phyloP scores from a whole-genome alignment of 2,797 vertebrate genomes.

The Discoglossus pictus region DNA sequence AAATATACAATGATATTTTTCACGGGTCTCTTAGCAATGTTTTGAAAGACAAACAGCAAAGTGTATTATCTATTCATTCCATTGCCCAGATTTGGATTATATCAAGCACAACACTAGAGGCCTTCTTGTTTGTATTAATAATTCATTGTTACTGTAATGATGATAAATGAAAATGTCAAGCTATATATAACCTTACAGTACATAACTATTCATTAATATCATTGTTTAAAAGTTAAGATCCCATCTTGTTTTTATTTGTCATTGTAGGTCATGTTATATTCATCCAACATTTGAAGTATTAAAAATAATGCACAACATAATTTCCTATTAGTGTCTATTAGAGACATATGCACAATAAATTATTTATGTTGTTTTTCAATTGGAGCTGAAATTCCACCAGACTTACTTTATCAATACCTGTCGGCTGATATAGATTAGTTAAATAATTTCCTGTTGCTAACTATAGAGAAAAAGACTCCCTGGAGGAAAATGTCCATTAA shows the following conservation, averaged over 20 bases:
- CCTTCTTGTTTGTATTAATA: constrained; percentile 32
- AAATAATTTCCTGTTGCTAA: constrained; percentile 30
- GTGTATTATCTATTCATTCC: constrained; percentile 24
- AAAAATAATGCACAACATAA: too few species aligned
- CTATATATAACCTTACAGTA: too few species aligned
- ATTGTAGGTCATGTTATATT: too few species aligned
- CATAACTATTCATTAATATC: too few species aligned
- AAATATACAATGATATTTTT: too few species aligned
- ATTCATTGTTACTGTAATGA: constrained; percentile 36
- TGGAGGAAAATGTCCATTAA: constrained; percentile 20
- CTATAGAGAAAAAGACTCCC: constrained; percentile 26
- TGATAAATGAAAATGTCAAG: constrained; percentile 22
- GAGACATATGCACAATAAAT: constrained; percentile 28
- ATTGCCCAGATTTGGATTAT: constrained; percentile 15
- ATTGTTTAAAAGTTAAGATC: too few species aligned
- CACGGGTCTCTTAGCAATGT: background rate
- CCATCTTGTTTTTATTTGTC: too few species aligned
- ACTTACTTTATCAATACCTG: constrained; percentile 43
- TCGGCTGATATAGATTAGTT: constrained; percentile 32
- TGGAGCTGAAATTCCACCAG: constrained; percentile 27
- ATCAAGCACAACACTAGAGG: too few species aligned
- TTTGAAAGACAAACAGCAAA: background rate
- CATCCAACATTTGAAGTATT: too few species aligned
- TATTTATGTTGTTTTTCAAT: constrained; percentile 20
- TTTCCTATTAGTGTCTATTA: too few species aligned